A percentile compares a stretch with the other conserved stretches of the same genome.
Evolutionary conservation across 2,888 invertebrate species (phyloP).

Genomic region (Dryobota labecula): DNA sequence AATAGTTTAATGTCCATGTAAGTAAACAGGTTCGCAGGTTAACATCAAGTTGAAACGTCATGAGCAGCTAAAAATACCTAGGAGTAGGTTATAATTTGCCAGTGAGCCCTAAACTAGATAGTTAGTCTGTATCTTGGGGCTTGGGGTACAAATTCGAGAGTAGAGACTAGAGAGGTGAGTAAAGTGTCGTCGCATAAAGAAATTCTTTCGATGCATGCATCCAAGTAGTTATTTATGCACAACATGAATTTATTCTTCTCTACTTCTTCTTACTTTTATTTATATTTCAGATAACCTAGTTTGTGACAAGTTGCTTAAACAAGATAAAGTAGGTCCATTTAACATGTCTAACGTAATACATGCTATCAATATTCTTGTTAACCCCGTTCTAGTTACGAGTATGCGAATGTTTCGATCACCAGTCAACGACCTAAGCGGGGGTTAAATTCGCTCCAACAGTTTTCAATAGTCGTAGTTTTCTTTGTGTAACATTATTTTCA

Average conservation of each 20-base stretch:
- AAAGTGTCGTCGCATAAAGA: neutral
- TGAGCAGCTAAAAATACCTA: neutral
- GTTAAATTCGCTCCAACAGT: neutral
- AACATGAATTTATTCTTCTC: neutral
- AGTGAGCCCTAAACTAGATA: neutral
- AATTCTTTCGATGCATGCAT: neutral
- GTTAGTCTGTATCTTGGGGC: neutral
- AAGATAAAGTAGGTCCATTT: slow-evolving; percentile 26
- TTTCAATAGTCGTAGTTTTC: slow-evolving; percentile 5
- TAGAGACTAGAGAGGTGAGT: neutral
- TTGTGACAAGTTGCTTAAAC: slow-evolving; percentile 14
- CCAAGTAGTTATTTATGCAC: neutral
- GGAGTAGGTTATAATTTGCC: neutral
- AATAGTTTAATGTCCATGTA: neutral
- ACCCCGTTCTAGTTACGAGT: slow-evolving; percentile 20
- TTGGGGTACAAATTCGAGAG: neutral
- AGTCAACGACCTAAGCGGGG: slow-evolving; percentile 28
- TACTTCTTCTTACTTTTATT: neutral
- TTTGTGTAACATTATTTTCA: neutral
- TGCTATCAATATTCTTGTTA: slow-evolving; percentile 21
- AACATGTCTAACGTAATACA: slow-evolving; percentile 18
- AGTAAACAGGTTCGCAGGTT: neutral
- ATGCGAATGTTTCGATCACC: slow-evolving; percentile 26
- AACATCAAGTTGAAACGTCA: neutral
- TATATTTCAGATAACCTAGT: slow-evolving; percentile 15